Evolutionary conservation across 2,113 vertebrate genomes (phyloP).

Genomic region (Lethenteron camtschaticum): DNA sequence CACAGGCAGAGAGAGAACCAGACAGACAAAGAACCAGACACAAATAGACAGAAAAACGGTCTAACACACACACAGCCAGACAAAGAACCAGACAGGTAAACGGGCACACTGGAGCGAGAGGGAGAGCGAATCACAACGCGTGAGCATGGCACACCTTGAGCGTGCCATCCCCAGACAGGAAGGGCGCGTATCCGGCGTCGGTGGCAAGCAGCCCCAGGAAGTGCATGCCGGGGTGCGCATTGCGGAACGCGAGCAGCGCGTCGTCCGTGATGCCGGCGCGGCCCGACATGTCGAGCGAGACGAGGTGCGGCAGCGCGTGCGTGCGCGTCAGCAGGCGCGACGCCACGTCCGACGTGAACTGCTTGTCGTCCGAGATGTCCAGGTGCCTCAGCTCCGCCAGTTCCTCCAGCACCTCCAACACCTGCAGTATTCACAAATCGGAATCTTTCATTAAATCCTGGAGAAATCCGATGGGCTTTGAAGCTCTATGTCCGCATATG

Average conservation of each 20-base stretch:
- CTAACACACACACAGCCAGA: no score
- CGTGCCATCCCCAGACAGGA: conserved; percentile 66
- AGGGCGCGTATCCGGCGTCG: conserved; percentile 78
- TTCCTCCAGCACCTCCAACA: conserved; percentile 68
- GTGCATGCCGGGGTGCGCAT: conserved; percentile 73
- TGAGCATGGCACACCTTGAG: conserved; percentile 48
- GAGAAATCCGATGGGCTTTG: no score
- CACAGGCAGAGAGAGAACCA: no score
- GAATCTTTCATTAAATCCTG: no score
- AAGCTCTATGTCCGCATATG: no score
- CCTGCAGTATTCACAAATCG: neutral
- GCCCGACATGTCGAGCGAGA: conserved; percentile 80
- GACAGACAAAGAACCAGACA: no score
- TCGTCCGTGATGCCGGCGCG: conserved; percentile 81
- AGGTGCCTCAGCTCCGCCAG: conserved; percentile 61
- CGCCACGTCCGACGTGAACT: conserved; percentile 92
- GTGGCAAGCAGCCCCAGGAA: conserved; percentile 85
- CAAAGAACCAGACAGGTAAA: no score
- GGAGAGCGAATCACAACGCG: neutral
- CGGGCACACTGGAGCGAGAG: no score
- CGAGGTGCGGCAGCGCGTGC: conserved; percentile 52
- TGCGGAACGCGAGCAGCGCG: conserved; percentile 57
- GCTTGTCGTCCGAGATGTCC: conserved; percentile 95
- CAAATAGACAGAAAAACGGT: no score
- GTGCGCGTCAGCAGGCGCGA: conserved; percentile 65